Conservation (phyloP, 2,888 invertebrate species). For the Steromphala cineraria region DNA sequence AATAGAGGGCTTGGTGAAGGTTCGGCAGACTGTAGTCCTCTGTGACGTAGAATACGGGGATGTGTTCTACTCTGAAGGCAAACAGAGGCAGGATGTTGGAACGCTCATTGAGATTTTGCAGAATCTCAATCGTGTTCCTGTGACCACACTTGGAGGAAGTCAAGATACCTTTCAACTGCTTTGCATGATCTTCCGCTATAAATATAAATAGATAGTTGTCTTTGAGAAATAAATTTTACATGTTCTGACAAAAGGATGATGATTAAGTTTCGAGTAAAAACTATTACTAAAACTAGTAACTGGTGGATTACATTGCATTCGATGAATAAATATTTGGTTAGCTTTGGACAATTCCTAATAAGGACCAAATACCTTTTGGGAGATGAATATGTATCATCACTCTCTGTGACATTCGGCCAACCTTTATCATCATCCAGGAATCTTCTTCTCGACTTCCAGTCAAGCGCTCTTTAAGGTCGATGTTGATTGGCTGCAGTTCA, state of each 20-base stretch:
- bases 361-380: not conserved
- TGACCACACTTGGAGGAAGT: not conserved
- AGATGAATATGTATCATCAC: not conserved
- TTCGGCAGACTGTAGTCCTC: constrained; percentile 29
- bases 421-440: not conserved
- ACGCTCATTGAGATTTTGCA: not conserved
- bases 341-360: not conserved
- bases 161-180: not conserved
- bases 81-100: not conserved
- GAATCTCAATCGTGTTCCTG: not conserved
- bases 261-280: no score
- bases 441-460: no score
- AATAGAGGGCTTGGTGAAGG: constrained; percentile 21
- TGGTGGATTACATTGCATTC: no score
- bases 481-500: not conserved
- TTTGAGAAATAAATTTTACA: no score
- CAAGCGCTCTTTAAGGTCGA: not conserved
- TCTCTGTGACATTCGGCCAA: not conserved
- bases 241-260: no score
- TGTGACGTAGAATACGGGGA: constrained; percentile 35
- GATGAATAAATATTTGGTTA: not conserved
- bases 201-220: not conserved
- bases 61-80: not conserved
- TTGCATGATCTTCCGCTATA: not conserved
- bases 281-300: no score